Base-by-base conservation (phyloP, 2,113 vertebrate species). In the Hoplias malabaricus region DNA sequence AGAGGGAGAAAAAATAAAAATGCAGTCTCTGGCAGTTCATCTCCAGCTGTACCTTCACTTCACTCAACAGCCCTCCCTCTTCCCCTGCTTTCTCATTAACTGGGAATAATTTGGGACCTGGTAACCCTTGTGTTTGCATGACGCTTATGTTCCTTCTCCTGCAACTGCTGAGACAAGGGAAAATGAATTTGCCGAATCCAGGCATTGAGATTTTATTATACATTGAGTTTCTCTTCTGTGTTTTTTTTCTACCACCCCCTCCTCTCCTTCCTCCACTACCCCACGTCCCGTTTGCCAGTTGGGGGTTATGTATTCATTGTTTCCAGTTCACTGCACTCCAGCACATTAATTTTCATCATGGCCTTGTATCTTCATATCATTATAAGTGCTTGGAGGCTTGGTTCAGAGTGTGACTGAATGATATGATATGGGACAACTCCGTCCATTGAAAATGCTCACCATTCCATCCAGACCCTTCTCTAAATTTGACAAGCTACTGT, bases 361-460 rank as follows among this genome's bases (percentile, higher is more conserved):
- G 71, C 59, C 75, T 67, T 78, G 75, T 36, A 57, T 34, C 46
- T 62, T 70, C 71, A 54, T 59, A 63, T 76, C 48, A 46, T 66
- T 78, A 74, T 78, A 73, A 75, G 73, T 59, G 29, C 69, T 38
- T 62, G 14, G 73, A 56, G 78, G 79, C 61, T 59, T 5, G 38
- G 59, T 72, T 43, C 42, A 33, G 63, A 82, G 66, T 0, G 13
- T 11, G 54, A 84, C 82, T 83, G 80, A 61, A 75, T 89, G 67
- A 80, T 83, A 88, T 85, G 85, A 79, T 83, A 86, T 14, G 84
- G 89, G 86, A 88, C 89, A 87, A 86, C 90, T 89, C n/a, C 85
- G 80, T 82, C 85, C 31, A 82, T 84, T 85, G 85, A 73, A 89
- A 85, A 86, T 23, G 12, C 57, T 42, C 13, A 8, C 23, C 53